Evolutionary conservation across 2,113 vertebrate species (phyloP).

Genomic region (Chinchilla lanigera): DNA sequence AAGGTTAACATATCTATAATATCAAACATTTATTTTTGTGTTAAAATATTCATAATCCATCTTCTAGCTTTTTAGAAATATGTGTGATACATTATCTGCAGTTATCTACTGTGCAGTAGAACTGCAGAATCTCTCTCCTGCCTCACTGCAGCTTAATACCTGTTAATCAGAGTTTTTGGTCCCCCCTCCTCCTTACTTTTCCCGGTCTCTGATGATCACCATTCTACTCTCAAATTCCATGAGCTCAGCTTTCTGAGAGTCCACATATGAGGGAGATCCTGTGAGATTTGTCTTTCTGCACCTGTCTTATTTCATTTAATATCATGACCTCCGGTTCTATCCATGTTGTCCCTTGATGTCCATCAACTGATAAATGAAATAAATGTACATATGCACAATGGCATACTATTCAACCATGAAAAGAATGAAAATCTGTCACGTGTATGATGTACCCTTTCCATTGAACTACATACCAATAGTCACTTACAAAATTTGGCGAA

Average conservation of each 20-base stretch:
- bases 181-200: not conserved
- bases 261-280: not conserved
- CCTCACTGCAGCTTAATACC: not conserved
- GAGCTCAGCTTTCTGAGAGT: not conserved
- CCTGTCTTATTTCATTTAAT: not conserved
- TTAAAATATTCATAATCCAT: not conserved
- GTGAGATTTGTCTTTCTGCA: not conserved
- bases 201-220: not conserved
- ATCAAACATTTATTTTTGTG: not conserved
- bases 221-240: not conserved
- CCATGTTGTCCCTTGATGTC: not conserved
- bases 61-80: not conserved
- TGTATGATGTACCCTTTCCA: not conserved
- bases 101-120: not conserved
- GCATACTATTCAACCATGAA: not conserved
- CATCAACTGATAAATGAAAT: not conserved
- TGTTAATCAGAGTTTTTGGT: not conserved
- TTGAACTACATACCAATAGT: not conserved
- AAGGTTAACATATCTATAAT: not conserved
- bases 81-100: not conserved
- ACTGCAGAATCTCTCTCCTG: not conserved
- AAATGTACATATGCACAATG: not conserved
- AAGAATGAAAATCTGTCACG: not conserved
- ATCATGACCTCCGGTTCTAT: not conserved
- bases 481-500: constrained; percentile 10